A percentile compares a stretch with the other conserved stretches of the same genome.
These are phyloP conservation scores for Theocolax elegans DNA, from an alignment of 1,140 invertebrate genomes.

Conservation along the genomic window DNA sequence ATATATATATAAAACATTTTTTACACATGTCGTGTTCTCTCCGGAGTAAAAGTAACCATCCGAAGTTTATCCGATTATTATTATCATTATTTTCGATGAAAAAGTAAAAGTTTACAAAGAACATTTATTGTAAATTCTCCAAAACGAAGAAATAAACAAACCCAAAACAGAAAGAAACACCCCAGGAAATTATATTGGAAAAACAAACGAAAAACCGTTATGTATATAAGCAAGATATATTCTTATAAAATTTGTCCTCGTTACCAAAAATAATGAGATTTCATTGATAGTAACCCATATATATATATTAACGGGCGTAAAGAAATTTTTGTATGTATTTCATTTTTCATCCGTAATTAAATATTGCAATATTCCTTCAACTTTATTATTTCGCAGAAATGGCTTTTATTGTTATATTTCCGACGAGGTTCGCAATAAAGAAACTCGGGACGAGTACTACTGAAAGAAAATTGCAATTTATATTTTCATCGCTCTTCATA, in stretches of 20 bases:
- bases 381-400: conserved; percentile 8
- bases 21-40: too few relatives aligned
- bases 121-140: too few relatives aligned
- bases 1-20: too few relatives aligned
- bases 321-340: neutral
- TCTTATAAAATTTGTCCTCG: neutral
- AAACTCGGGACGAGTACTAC: neutral
- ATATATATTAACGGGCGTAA: neutral
- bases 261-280: neutral
- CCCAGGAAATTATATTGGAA: too few relatives aligned
- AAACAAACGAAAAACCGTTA: neutral
- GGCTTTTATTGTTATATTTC: neutral
- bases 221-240: neutral
- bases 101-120: too few relatives aligned
- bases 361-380: neutral
- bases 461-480: conserved; percentile 3
- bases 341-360: conserved; percentile 1
- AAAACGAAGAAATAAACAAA: too few relatives aligned
- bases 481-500: conserved; percentile 15
- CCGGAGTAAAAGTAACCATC: too few relatives aligned
- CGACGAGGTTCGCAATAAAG: too few relatives aligned
- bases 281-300: neutral
- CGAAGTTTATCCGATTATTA: too few relatives aligned
- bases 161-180: too few relatives aligned
- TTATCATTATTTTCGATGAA: too few relatives aligned